Evolutionary conservation across 2,113 vertebrate genomes (phyloP), one percentile per base, ranked within the genome.

Genomic region (Lepidothrix coronata): DNA sequence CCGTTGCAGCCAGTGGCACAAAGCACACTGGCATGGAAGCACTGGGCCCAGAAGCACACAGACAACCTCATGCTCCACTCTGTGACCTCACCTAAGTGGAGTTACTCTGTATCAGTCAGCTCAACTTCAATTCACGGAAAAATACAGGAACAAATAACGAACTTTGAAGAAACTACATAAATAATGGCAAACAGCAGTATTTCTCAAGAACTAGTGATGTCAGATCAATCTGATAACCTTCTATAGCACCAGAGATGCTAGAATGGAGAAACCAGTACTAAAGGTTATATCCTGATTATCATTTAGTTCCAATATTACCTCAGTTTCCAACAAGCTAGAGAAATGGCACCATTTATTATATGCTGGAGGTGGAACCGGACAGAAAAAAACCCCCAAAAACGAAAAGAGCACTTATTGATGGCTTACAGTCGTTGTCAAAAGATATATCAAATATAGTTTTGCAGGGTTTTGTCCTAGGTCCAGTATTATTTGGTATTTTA

Each of bases 1-100:
- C 61, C 35, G 51, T 8, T 19, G 9, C 35, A 72, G 51, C 11
- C 30, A 39, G 37, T 6, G 9, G 31, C 49, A 81, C 25, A 85
- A 54, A 58, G 16, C n/a, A 39, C 30, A 8, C 11, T 28, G 18
- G 22, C 19, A 70, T 22, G n/a, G 65, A 46, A 80, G 59, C 27
- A 70, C n/a, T 0, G 0, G 31, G 41, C 33, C 49, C 58, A 9
- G 43, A 6, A 65, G 13, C 4, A 3, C 27, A 9, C 5, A 54
- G 20, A 35, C 27, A 71, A 30, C 11, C 55, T 37, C 2, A 0
- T 5, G 22, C 3, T 41, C 41, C 14, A 8, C 16, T 15, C 11
- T 1, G 5, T 4, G 4, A 80, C 20, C 43, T 44, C 51, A 73
- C 15, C 21, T 13, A 41, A 30, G 18, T 1, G 3, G 31, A 73